phyloP scores from a whole-genome alignment of 2,797 vertebrate genomes.

The Eulemur coronatus region DNA sequence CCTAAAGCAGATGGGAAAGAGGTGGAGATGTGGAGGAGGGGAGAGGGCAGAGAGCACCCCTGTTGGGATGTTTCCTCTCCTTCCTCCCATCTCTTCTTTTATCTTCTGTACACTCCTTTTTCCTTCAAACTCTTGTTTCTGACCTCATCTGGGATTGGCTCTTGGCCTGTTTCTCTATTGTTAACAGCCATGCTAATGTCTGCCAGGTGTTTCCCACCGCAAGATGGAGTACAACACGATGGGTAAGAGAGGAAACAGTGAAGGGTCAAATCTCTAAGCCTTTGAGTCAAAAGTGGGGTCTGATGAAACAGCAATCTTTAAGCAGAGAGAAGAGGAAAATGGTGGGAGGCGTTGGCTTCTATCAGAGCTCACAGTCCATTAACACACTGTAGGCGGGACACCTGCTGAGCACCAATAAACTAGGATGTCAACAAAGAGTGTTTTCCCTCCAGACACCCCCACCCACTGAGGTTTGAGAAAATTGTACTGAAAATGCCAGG shows the following conservation, averaged over 20 bases:
- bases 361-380: background rate
- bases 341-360: background rate
- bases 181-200: background rate
- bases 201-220: conserved; percentile 66
- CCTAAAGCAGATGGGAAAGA: background rate
- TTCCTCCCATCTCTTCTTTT: conserved; percentile 38
- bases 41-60: background rate
- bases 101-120: background rate
- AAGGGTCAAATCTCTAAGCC: conserved; percentile 5
- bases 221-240: background rate
- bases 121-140: background rate
- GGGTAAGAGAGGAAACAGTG: conserved; percentile 27
- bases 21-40: background rate
- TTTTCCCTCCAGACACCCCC: background rate
- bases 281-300: background rate
- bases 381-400: background rate
- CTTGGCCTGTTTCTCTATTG: conserved; percentile 21
- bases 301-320: background rate
- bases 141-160: conserved; percentile 44
- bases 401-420: background rate
- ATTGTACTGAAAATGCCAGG: background rate
- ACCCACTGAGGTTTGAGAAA: background rate
- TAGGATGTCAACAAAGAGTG: background rate
- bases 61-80: conserved; percentile 15
- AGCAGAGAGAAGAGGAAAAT: background rate